phyloP scores from a whole-genome alignment of 2,888 invertebrate genomes.

The Tridacna gigas region DNA sequence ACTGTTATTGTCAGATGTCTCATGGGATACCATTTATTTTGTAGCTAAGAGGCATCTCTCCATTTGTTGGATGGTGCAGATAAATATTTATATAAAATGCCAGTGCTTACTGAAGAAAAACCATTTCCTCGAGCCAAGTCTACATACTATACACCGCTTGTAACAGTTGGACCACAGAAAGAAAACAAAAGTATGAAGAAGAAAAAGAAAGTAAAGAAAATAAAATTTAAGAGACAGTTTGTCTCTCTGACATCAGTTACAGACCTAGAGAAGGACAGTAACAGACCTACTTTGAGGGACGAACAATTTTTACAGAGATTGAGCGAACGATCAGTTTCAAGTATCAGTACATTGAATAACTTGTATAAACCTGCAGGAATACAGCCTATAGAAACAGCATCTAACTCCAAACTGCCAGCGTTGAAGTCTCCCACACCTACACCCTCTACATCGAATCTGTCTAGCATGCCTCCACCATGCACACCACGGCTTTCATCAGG shows the following conservation, averaged over 20 bases:
- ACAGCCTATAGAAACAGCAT: conserved; percentile 35
- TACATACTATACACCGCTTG: conserved; percentile 4
- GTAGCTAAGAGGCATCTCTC: too few relatives aligned
- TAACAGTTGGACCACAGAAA: conserved; percentile 3
- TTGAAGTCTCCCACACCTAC: conserved; percentile 52
- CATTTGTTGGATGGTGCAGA: too few relatives aligned
- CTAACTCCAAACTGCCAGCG: conserved; percentile 54
- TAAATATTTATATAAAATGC: conserved; percentile 20
- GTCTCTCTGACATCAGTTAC: conserved; percentile 55
- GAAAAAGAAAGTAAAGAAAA: conserved; percentile 59
- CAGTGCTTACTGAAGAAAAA: conserved; percentile 28
- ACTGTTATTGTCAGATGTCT: too few relatives aligned
- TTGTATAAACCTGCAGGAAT: conserved; percentile 14
- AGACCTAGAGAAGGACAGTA: conserved; percentile 42
- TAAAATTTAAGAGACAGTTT: conserved; percentile 56
- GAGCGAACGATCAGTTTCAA: conserved; percentile 12
- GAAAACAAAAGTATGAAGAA: conserved; percentile 34
- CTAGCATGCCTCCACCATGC: conserved; percentile 18
- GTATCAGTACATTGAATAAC: conserved; percentile 18
- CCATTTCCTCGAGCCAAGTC: neutral
- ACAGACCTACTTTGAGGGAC: neutral
- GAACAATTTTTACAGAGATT: conserved; percentile 5
- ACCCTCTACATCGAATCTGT: conserved; percentile 27
- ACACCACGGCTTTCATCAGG: conserved; percentile 53
- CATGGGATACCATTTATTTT: too few relatives aligned